Base-by-base conservation (phyloP, 2,113 vertebrate genomes). In the Grallaria varia region DNA sequence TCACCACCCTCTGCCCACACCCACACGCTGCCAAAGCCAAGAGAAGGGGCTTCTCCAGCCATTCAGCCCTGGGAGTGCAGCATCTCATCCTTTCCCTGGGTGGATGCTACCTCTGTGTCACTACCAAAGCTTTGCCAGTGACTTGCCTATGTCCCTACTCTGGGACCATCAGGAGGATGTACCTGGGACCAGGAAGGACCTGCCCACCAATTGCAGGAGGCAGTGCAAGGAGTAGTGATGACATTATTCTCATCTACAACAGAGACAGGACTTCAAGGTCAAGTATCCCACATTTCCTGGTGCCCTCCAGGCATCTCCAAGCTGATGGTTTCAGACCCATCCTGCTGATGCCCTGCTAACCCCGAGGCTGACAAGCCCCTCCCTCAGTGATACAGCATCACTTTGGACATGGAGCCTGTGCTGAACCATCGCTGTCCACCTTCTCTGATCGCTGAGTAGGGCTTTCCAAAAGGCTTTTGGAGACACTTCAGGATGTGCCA, bases 371-470 rank as follows among this genome's bases (percentile, higher is more conserved):
- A 39, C 17, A 39, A 39, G 10, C 10, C 8, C 68, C 77, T 47
- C 15, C 18, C 6, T 1, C 39, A 49, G 62, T 18, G 50, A 39
- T 16, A 56, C 5, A 62, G 42, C 73, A 56, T 42, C 24, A 10
- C 55, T 58, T 50, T 4, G 5, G 40, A 45, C 47, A 45, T 3
- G 2, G 71, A 85, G 30, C 8, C 23, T 2, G 0, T 0, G 0
- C 35, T n/a, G 33, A 78, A 53, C 25, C 56, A 56, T 8, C 0
- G 0, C 56, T 40, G 9, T 11, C 35, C 35, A 45, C 30, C 25
- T 40, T 22, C 50, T 8, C 55, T 42, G 19, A 33, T 59, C 82
- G 39, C 55, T 8, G 12, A 68, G 24, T 2, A 1, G 11, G 55
- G 24, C 45, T 72, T 58, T 62, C 37, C 33, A 21, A 67, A 71